Conservation (phyloP, 2,888 invertebrate species). For the Conchocele bisecta region DNA sequence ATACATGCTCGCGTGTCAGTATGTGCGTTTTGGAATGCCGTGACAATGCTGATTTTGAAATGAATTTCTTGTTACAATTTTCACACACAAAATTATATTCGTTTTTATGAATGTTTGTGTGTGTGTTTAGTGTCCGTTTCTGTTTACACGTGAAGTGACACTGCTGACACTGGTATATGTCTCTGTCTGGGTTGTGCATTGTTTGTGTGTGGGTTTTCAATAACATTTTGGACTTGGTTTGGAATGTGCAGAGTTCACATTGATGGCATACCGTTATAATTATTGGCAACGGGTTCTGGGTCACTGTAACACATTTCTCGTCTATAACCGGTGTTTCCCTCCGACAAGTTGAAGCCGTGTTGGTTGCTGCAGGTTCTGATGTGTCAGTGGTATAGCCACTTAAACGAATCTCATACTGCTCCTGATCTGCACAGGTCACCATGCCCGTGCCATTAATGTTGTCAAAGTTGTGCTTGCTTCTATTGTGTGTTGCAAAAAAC, state of each 20-base stretch:
- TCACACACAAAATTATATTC: constrained; percentile 30
- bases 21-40: constrained; percentile 37
- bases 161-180: constrained; percentile 13
- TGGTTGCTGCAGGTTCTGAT: too few species aligned
- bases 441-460: not conserved
- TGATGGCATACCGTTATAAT: too few species aligned
- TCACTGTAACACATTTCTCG: too few species aligned
- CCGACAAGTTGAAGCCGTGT: too few species aligned
- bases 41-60: constrained; percentile 28
- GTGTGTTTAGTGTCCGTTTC: constrained; percentile 19
- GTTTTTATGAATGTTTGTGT: constrained; percentile 20
- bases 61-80: constrained; percentile 34
- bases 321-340: too few species aligned
- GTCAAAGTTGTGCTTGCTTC: constrained; percentile 11
- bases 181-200: constrained; percentile 17
- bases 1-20: constrained; percentile 8
- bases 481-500: constrained; percentile 18
- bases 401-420: too few species aligned
- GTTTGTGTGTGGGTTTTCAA: constrained; percentile 21
- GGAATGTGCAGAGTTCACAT: constrained; percentile 20
- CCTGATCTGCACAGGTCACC: too few species aligned
- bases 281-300: too few species aligned
- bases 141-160: constrained; percentile 34
- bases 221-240: constrained; percentile 14
- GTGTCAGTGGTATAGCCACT: too few species aligned